Conservation (phyloP, 2,113 vertebrate genomes). For the Catharus fuscescens region DNA sequence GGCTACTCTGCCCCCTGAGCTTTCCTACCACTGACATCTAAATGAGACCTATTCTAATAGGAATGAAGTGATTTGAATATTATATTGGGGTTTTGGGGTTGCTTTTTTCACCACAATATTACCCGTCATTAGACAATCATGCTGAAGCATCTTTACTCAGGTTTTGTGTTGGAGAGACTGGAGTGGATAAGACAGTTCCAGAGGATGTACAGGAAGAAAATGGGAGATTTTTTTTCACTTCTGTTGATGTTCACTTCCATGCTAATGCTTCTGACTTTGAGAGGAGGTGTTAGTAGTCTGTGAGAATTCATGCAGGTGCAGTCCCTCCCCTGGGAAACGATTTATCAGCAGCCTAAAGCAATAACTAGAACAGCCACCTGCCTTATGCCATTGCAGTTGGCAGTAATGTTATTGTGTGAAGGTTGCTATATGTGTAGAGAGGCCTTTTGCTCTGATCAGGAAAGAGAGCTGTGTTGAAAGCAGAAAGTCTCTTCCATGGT, state of each 20-base stretch:
- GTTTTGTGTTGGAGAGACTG: background rate
- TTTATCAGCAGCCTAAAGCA: conserved; percentile 11
- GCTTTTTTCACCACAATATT: rapidly evolving
- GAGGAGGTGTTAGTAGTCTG: background rate
- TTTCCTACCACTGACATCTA: background rate
- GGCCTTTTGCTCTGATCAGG: background rate
- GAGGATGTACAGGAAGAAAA: background rate
- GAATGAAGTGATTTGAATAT: background rate
- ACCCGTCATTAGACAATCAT: background rate
- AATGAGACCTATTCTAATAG: background rate
- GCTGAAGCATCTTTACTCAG: background rate
- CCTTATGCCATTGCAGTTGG: background rate
- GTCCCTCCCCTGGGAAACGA: background rate
- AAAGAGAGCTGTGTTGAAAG: background rate
- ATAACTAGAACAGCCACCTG: background rate
- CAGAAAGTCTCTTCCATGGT: background rate
- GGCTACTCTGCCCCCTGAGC: background rate
- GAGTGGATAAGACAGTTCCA: background rate
- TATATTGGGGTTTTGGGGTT: background rate
- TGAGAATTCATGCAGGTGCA: background rate
- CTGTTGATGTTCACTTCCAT: background rate
- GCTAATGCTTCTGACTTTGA: background rate
- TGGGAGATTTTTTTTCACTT: background rate
- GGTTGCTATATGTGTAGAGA: background rate
- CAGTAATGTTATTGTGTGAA: background rate